These are phyloP conservation scores for Balaenoptera acutorostrata DNA, from an alignment of 2,113 vertebrate species.

Conservation along the genomic window DNA sequence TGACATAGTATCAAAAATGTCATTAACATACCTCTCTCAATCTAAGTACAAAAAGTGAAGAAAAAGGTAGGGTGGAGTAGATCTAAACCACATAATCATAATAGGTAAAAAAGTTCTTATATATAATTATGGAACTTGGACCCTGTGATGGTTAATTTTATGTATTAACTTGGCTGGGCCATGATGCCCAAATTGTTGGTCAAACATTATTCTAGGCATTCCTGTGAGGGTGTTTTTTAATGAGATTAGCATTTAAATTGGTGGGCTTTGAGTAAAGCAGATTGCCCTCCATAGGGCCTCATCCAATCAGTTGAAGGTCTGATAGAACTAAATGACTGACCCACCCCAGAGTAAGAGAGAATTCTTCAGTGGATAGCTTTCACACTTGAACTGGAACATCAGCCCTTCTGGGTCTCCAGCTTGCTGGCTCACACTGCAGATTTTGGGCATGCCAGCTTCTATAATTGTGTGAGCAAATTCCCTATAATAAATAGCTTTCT, in stretches of 20 bases:
- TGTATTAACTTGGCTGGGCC: not conserved
- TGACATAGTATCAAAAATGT: not conserved
- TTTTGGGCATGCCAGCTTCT: not conserved
- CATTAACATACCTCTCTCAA: not conserved
- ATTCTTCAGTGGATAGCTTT: not conserved
- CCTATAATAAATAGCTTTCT: not conserved
- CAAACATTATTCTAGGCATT: not conserved
- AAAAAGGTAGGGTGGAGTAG: not conserved
- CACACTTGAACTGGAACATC: not conserved
- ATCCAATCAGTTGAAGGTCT: not conserved
- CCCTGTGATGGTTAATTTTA: not conserved
- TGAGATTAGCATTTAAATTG: not conserved
- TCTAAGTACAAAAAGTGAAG: not conserved
- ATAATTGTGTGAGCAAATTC: not conserved
- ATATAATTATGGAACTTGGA: not conserved
- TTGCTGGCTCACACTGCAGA: not conserved
- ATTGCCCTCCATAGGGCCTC: not conserved
- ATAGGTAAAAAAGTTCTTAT: not conserved
- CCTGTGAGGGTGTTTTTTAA: not conserved
- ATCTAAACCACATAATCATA: not conserved
- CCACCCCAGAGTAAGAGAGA: not conserved
- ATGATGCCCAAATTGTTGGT: not conserved
- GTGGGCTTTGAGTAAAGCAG: not conserved
- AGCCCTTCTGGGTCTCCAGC: not conserved
- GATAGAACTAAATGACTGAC: not conserved